Conservation (phyloP, 2,888 invertebrate species). For the Perizoma affinitatum region DNA sequence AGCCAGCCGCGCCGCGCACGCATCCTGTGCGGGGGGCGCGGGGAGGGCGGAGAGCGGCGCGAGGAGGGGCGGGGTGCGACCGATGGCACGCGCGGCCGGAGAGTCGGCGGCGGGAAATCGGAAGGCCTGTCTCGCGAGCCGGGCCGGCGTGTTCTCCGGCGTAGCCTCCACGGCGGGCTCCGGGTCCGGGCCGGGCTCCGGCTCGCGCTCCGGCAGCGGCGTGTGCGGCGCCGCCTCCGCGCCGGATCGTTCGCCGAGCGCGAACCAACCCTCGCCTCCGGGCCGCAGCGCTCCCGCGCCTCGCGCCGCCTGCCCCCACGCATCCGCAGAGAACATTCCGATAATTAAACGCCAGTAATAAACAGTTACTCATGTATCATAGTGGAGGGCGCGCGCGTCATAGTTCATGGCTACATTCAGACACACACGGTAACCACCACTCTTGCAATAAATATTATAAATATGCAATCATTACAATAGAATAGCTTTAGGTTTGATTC, state of each 20-base stretch:
- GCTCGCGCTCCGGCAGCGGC: slow-evolving; percentile 87
- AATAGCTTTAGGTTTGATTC: too few species aligned
- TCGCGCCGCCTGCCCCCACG: slow-evolving; percentile 65
- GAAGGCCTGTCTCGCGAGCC: slow-evolving; percentile 87
- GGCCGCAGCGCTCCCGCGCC: slow-evolving; percentile 58
- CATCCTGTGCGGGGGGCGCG: slow-evolving; percentile 39
- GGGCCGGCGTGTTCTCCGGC: slow-evolving; percentile 91
- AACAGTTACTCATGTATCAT: too few species aligned
- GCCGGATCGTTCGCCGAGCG: slow-evolving; percentile 82
- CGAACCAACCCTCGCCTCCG: slow-evolving; percentile 76
- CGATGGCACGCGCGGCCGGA: slow-evolving; percentile 54
- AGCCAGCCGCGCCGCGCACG: slow-evolving; percentile 64
- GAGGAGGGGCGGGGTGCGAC: slow-evolving; percentile 48
- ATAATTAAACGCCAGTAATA: too few species aligned
- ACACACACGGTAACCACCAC: too few species aligned
- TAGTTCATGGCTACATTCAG: too few species aligned
- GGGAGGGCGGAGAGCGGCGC: slow-evolving; percentile 35
- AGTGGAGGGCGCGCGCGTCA: too few species aligned
- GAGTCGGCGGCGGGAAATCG: slow-evolving; percentile 56
- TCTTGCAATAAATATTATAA: too few species aligned
- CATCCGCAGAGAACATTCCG: too few species aligned
- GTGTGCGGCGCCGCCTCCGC: slow-evolving; percentile 83
- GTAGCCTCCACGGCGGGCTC: slow-evolving; percentile 59
- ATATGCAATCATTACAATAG: too few species aligned
- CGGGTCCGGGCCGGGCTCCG: slow-evolving; percentile 88